These are phyloP conservation scores for Cydia amplana DNA, from an alignment of 1,140 invertebrate species.

Conservation along the genomic window DNA sequence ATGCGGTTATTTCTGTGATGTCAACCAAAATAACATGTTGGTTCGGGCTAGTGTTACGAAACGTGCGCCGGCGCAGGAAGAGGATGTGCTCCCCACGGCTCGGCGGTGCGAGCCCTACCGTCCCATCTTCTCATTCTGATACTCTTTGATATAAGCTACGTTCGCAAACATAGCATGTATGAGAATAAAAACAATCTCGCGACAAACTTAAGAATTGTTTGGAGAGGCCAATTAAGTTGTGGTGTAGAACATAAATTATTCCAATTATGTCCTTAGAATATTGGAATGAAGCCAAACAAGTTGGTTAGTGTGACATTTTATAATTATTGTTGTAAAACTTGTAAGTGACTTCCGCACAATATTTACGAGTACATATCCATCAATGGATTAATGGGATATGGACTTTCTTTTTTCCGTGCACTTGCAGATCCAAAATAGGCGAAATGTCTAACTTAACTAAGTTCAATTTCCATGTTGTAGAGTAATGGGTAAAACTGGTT, in stretches of 20 bases:
- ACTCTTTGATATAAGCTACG: neutral
- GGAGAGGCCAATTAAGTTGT: neutral
- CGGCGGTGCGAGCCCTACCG: slow-evolving; percentile 38
- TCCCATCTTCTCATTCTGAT: slow-evolving; percentile 7
- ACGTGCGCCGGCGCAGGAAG: slow-evolving; percentile 61
- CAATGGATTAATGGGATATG: no score
- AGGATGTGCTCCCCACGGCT: slow-evolving; percentile 58
- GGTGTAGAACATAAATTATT: neutral
- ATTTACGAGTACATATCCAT: neutral
- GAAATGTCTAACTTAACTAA: no score
- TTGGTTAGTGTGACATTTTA: slow-evolving; percentile 2
- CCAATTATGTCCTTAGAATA: slow-evolving; percentile 16
- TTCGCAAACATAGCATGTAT: neutral
- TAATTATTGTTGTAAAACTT: neutral
- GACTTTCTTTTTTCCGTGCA: no score
- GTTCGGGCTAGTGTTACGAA: slow-evolving; percentile 65
- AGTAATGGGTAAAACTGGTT: neutral
- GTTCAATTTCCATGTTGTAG: neutral
- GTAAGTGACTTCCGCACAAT: neutral
- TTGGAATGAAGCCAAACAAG: slow-evolving; percentile 8
- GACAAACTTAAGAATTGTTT: neutral
- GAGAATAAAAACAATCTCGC: neutral
- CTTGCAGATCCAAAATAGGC: no score
- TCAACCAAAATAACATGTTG: slow-evolving; percentile 72
- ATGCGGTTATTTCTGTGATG: slow-evolving; percentile 74